Evolutionary conservation across 2,888 invertebrate species (phyloP).

Genomic region (Protonemura montana): DNA sequence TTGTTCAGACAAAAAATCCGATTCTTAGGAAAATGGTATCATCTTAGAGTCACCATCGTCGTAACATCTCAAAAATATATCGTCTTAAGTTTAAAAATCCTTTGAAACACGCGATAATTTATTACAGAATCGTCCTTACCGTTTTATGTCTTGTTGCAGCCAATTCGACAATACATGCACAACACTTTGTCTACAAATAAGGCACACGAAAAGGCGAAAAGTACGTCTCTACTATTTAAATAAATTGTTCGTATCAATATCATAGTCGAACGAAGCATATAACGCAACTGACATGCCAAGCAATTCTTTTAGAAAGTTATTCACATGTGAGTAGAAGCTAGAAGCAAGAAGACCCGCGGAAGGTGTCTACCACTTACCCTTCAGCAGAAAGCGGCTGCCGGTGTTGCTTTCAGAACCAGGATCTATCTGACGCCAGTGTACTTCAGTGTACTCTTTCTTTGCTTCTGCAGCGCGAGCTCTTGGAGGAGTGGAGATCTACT

Average conservation of each 20-base stretch:
- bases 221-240: neutral
- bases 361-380: conserved; percentile 40
- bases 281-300: neutral
- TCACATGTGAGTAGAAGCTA: conserved; percentile 7
- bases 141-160: neutral
- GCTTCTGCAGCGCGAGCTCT: conserved; percentile 25
- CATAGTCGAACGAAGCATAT: neutral
- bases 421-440: conserved; percentile 9
- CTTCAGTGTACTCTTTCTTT: conserved; percentile 21
- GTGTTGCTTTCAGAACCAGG: conserved; percentile 34
- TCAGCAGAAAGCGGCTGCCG: conserved; percentile 25
- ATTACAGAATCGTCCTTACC: neutral
- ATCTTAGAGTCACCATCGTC: too few relatives aligned
- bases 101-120: too few relatives aligned
- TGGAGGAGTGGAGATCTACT: conserved; percentile 29
- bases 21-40: too few relatives aligned
- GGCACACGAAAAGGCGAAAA: neutral
- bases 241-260: neutral
- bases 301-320: neutral
- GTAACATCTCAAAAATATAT: too few relatives aligned
- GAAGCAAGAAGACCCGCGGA: neutral
- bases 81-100: too few relatives aligned
- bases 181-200: neutral
- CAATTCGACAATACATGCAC: neutral
- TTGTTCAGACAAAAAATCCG: too few relatives aligned